Evolutionary conservation across 2,113 vertebrate genomes (phyloP), one percentile per base, ranked within the genome.

Genomic region (Poeciliopsis turrubarensis): DNA sequence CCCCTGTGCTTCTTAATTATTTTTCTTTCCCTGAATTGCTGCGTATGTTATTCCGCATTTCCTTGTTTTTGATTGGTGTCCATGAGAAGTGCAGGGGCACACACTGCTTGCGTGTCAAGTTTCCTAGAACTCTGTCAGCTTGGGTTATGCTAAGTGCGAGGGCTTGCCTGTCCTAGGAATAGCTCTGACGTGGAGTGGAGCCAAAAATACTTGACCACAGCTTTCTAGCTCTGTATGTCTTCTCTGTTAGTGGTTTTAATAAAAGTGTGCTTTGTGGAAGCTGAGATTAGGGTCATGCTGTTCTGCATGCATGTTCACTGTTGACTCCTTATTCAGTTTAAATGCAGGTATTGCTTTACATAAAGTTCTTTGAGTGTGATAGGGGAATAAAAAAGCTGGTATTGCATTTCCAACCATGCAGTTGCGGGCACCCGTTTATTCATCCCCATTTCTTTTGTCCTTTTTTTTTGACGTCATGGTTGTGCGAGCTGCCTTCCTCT

Each of bases 121-220:
- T 29, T 65, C 41, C 1, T 47, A 47, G 5, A 37, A 32, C 26
- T 65, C 4, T 5, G 51, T 72, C 61, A 75, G 27, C 26, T 73
- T 81, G 57, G 68, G 70, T 70, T 65, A 0, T 31, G 25, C 63
- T 57, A 37, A 83, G 75, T 69, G 34, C 2, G 29, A 65, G 68
- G 72, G 68, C 78, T 69, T 82, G 68, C 44, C 76, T 17, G 1
- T 79, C 60, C 86, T 82, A 73, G 10, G 86, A 90, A 91, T 91
- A 89, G 85, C 75, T 12, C 57, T n/a, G 26, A 80, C 73, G 60
- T 15, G 15, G 62, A 63, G 26, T 10, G 12, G 13, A 34, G 84
- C 71, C 74, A 77, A 72, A 63, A 41, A 66, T 39, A 30, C 29
- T 44, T 73, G 71, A 63, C 75, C 9, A 13, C 25, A 78, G 65